Evolutionary conservation across 2,113 vertebrate species (phyloP).

Genomic region (Chunga burmeisteri): DNA sequence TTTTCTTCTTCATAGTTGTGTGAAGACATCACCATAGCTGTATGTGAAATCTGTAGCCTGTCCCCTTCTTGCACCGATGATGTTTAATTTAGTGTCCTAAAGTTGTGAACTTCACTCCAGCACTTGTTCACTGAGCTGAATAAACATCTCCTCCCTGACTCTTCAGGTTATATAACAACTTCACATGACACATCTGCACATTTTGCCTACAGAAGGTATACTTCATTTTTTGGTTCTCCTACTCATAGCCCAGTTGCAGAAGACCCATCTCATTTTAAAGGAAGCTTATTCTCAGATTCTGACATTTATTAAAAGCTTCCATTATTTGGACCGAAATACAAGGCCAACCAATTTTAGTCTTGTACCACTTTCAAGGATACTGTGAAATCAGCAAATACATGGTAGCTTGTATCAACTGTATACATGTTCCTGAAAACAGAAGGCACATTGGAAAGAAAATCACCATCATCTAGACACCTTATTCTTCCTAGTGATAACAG

Average conservation of each 20-base stretch:
- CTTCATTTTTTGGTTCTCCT: not conserved
- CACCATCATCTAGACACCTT: not conserved
- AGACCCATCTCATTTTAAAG: not conserved
- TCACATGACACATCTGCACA: not conserved
- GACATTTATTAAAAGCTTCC: not conserved
- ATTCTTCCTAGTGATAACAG: not conserved
- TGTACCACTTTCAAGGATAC: not conserved
- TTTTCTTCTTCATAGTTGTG: not conserved
- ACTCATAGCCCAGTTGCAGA: not conserved
- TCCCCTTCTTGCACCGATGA: not conserved
- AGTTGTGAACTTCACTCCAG: conserved; percentile 4
- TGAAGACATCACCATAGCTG: not conserved
- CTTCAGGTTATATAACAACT: not conserved
- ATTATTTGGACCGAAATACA: not conserved
- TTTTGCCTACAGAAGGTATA: not conserved
- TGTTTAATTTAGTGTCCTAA: conserved; percentile 25
- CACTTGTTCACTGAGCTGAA: conserved; percentile 5
- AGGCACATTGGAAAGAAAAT: not conserved
- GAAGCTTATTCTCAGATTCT: not conserved
- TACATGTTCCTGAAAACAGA: not conserved
- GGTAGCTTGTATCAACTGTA: not conserved
- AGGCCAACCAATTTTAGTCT: not conserved
- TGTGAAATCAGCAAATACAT: not conserved
- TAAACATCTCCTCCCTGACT: not conserved
- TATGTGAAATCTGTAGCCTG: not conserved